phyloP scores from a whole-genome alignment of 2,113 vertebrate species.

The Callorhinus ursinus region DNA sequence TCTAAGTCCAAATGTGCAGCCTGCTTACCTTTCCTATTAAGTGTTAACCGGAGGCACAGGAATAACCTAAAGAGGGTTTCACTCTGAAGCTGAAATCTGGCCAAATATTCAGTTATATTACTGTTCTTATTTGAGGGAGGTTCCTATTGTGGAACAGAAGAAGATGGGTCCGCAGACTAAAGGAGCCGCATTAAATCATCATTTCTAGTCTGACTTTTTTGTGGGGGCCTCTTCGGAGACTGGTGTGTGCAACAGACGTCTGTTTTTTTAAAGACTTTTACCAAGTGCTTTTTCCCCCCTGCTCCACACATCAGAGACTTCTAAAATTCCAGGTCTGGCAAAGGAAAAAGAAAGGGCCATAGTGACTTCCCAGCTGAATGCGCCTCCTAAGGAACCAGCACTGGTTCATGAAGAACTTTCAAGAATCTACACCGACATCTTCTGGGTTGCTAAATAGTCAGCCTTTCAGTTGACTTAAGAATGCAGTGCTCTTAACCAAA shows the following conservation, averaged over 20 bases:
- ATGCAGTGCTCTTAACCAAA: slow-evolving; percentile 50
- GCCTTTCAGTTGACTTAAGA: slow-evolving; percentile 55
- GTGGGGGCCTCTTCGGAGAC: not conserved
- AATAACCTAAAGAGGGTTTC: not conserved
- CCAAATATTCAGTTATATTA: not conserved
- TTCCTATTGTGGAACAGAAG: not conserved
- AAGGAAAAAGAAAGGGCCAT: not conserved
- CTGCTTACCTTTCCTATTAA: not conserved
- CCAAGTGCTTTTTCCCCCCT: not conserved
- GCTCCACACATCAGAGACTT: not conserved
- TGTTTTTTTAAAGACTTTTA: not conserved
- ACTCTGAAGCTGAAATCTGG: not conserved
- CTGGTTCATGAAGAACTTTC: not conserved
- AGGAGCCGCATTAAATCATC: not conserved
- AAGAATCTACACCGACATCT: not conserved
- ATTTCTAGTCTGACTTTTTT: not conserved
- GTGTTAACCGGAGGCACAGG: rapidly evolving
- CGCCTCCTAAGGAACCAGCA: not conserved
- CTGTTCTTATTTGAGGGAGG: not conserved
- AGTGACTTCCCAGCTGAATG: not conserved
- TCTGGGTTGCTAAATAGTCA: slow-evolving; percentile 47
- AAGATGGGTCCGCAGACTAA: not conserved
- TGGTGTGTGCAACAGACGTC: not conserved
- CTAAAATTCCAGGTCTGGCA: slow-evolving; percentile 40
- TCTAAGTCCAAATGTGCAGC: not conserved